Evolutionary conservation across 2,888 invertebrate species (phyloP).

Genomic region (Drosophila paranaensis): DNA sequence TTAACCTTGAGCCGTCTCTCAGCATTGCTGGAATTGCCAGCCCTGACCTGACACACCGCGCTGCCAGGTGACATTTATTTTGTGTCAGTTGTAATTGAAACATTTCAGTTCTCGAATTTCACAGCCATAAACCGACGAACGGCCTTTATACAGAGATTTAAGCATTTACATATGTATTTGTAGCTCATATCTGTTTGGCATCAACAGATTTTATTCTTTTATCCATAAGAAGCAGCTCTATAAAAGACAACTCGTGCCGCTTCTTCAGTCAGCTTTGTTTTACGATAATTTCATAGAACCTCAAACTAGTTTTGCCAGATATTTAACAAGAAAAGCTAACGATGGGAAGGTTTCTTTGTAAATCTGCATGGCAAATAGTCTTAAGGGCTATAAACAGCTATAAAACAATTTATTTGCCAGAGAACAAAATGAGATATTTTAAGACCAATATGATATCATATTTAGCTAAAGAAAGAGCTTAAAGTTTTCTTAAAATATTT

Average conservation of each 20-base stretch:
- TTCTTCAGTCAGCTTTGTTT: conserved; percentile 16
- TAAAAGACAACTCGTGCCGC: conserved; percentile 9
- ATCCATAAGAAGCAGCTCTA: conserved; percentile 1
- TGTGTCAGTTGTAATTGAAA: conserved; percentile 8
- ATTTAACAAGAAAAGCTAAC: conserved; percentile 15
- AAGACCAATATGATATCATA: background rate
- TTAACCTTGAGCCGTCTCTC: conserved; percentile 74
- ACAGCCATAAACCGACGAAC: background rate
- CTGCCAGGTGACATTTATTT: conserved; percentile 33
- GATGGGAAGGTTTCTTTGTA: conserved; percentile 14
- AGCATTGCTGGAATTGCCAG: conserved; percentile 39
- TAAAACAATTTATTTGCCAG: background rate
- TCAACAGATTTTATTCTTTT: background rate
- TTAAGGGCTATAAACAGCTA: conserved; percentile 3
- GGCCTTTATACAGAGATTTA: background rate
- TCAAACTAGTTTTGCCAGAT: conserved; percentile 44
- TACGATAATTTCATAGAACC: conserved; percentile 25
- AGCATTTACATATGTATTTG: background rate
- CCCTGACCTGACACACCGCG: conserved; percentile 65
- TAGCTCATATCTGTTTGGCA: background rate
- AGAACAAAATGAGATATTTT: background rate
- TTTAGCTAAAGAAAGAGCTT: no score
- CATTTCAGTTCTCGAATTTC: conserved; percentile 20
- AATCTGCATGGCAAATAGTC: conserved; percentile 6
- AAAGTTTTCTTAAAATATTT: background rate